A percentile compares a stretch with the other conserved stretches of the same genome.
phyloP scores from a whole-genome alignment of 2,888 invertebrate species.

The Mesochorus sp. region DNA sequence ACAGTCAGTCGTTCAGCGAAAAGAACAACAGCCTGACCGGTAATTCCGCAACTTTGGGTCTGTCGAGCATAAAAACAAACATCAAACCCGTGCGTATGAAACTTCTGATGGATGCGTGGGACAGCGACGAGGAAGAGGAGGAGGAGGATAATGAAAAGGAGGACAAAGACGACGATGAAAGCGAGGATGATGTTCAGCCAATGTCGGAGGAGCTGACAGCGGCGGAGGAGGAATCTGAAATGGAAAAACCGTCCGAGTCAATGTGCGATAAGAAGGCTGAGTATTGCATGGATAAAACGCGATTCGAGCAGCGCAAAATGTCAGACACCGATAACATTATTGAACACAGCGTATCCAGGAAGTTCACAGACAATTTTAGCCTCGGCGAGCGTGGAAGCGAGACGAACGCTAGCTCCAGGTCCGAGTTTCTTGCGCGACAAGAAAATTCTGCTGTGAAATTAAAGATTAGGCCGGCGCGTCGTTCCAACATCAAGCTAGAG shows the following conservation, averaged over 20 bases:
- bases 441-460: too few relatives aligned
- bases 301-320: too few relatives aligned
- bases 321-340: too few relatives aligned
- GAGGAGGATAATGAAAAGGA: conserved; percentile 73
- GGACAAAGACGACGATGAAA: conserved; percentile 63
- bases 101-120: conserved; percentile 68
- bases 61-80: conserved; percentile 22
- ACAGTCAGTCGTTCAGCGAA: conserved; percentile 62
- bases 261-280: too few relatives aligned
- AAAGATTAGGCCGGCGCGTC: too few relatives aligned
- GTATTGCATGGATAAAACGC: too few relatives aligned
- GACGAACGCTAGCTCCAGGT: too few relatives aligned
- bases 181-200: conserved; percentile 66
- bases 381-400: too few relatives aligned
- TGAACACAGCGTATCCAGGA: too few relatives aligned
- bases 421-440: too few relatives aligned
- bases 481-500: too few relatives aligned
- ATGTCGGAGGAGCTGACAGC: conserved; percentile 41
- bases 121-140: conserved; percentile 73
- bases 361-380: too few relatives aligned
- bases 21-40: conserved; percentile 60
- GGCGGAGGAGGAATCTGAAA: background rate
- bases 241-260: conserved; percentile 16
- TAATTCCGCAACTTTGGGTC: conserved; percentile 41
- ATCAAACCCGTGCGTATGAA: conserved; percentile 74